Conservation (phyloP, 2,113 vertebrate genomes). For the Apaloderma vittatum region DNA sequence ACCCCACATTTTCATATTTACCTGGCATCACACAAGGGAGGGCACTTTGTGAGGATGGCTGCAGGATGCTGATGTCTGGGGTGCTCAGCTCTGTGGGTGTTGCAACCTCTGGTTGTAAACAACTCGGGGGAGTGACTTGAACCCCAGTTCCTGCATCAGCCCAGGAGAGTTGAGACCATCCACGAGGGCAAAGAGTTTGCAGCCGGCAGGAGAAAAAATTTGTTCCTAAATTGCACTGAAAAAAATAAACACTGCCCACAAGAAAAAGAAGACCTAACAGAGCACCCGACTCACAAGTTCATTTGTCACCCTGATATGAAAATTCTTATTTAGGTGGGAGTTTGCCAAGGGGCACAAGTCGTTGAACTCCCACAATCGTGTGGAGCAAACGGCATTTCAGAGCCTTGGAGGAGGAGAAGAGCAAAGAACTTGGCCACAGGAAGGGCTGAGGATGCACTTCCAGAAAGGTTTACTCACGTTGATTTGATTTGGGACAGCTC, state of each 20-base stretch:
- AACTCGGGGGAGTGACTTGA: not conserved
- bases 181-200: not conserved
- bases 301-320: not conserved
- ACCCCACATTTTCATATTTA: not conserved
- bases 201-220: not conserved
- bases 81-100: rapidly evolving
- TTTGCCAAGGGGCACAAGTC: not conserved
- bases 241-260: not conserved
- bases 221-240: not conserved
- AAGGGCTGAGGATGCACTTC: not conserved
- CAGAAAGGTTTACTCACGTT: not conserved
- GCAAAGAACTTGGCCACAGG: not conserved
- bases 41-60: not conserved
- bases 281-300: rapidly evolving
- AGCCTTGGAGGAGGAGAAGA: not conserved
- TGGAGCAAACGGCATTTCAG: not conserved
- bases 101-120: not conserved
- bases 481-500: not conserved
- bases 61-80: not conserved
- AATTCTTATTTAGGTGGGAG: not conserved
- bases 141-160: not conserved
- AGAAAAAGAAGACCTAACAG: not conserved
- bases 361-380: not conserved
- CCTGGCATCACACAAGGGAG: rapidly evolving
- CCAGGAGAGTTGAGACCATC: not conserved